phyloP scores from a whole-genome alignment of 2,888 invertebrate genomes.

The Agrypnus murinus region DNA sequence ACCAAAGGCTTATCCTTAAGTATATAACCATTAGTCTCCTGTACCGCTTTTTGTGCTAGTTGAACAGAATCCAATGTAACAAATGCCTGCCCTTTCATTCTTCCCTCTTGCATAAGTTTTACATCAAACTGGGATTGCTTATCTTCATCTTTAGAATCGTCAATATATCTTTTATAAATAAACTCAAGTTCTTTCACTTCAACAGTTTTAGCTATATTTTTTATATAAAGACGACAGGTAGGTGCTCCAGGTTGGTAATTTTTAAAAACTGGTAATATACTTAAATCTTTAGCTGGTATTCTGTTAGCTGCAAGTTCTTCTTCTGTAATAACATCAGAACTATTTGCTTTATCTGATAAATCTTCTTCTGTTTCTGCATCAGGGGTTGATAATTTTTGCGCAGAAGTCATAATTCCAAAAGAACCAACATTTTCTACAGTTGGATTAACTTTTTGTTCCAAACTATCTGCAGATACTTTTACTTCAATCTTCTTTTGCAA shows the following conservation, averaged over 20 bases:
- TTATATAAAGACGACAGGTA: slow-evolving; percentile 91
- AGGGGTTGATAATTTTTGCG: slow-evolving; percentile 57
- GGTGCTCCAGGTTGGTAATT: slow-evolving; percentile 89
- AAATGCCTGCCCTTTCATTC: slow-evolving; percentile 98
- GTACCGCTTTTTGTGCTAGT: slow-evolving; percentile 83
- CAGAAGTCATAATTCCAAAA: slow-evolving; percentile 62
- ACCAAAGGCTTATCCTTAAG: slow-evolving; percentile 93
- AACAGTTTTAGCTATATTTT: slow-evolving; percentile 90
- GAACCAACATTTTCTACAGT: slow-evolving; percentile 56
- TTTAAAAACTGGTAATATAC: slow-evolving; percentile 85
- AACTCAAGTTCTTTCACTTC: slow-evolving; percentile 83
- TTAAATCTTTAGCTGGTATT: slow-evolving; percentile 82
- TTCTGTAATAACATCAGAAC: slow-evolving; percentile 73
- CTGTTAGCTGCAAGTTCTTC: slow-evolving; percentile 81
- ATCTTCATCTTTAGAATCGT: slow-evolving; percentile 63
- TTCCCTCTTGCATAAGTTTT: slow-evolving; percentile 92
- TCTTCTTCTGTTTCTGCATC: slow-evolving; percentile 76
- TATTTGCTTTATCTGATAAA: slow-evolving; percentile 36
- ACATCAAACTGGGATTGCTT: slow-evolving; percentile 76
- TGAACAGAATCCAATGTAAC: slow-evolving; percentile 84
- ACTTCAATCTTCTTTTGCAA: slow-evolving; percentile 73
- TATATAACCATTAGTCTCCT: slow-evolving; percentile 91
- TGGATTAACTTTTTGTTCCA: slow-evolving; percentile 55
- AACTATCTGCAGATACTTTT: slow-evolving; percentile 69
- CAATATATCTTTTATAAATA: slow-evolving; percentile 82